These are phyloP conservation scores for Noctuana brunneofusca DNA, from an alignment of 2,888 invertebrate species.

Conservation along the genomic window DNA sequence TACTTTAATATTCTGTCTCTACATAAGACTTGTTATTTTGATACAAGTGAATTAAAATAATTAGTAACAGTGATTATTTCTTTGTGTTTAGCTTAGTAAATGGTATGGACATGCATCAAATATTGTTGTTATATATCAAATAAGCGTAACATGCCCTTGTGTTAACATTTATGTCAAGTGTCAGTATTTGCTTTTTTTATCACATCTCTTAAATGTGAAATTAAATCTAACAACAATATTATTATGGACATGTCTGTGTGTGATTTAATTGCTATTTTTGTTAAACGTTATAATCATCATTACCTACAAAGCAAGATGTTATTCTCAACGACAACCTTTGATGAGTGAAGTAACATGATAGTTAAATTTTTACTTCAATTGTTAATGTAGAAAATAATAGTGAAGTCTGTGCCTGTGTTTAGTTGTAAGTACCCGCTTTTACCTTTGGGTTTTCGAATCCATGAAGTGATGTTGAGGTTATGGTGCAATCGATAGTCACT, in stretches of 20 bases:
- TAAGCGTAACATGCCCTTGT: slow-evolving; percentile 26
- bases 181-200: slow-evolving; percentile 23
- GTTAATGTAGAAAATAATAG: slow-evolving; percentile 18
- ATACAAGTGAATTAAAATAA: slow-evolving; percentile 13
- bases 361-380: slow-evolving; percentile 4
- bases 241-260: slow-evolving; percentile 13
- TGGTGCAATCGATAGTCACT: slow-evolving; percentile 36
- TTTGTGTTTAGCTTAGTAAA: slow-evolving; percentile 27
- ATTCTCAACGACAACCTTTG: slow-evolving; percentile 3
- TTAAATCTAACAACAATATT: slow-evolving; percentile 2
- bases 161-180: slow-evolving; percentile 20
- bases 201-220: slow-evolving; percentile 19
- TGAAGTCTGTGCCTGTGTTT: slow-evolving; percentile 1
- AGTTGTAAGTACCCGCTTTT: neutral
- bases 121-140: slow-evolving; percentile 44
- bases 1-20: slow-evolving; percentile 2
- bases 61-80: slow-evolving; percentile 25
- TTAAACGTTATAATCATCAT: slow-evolving; percentile 1
- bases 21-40: slow-evolving; percentile 10
- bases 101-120: slow-evolving; percentile 23
- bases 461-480: slow-evolving; percentile 42
- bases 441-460: slow-evolving; percentile 4
- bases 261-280: slow-evolving; percentile 20
- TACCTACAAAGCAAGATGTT: neutral
- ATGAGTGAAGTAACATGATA: neutral